phyloP scores from a whole-genome alignment of 2,888 invertebrate genomes.

The Chirona hameri region DNA sequence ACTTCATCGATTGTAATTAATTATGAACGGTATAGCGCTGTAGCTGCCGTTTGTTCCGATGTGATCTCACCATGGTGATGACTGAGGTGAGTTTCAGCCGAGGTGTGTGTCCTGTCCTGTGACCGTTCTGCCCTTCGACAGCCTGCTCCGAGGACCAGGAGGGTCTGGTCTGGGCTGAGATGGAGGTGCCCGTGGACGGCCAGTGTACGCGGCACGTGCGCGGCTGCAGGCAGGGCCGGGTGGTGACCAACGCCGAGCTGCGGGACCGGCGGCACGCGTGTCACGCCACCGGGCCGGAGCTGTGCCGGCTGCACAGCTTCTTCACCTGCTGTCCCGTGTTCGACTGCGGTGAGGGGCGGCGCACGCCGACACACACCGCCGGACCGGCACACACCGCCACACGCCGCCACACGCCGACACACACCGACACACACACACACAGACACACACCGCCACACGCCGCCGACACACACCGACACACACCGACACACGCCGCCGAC shows the following conservation, averaged over 20 bases:
- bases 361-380: too few relatives aligned
- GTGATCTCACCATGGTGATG: too few relatives aligned
- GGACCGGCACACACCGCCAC: too few relatives aligned
- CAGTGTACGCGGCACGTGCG: background rate
- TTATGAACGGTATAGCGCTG: too few relatives aligned
- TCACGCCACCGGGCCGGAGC: background rate
- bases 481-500: too few relatives aligned
- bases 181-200: background rate
- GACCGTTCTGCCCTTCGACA: background rate
- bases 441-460: too few relatives aligned
- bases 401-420: too few relatives aligned
- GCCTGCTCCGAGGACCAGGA: background rate
- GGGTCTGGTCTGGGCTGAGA: background rate
- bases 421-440: too few relatives aligned
- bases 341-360: slow-evolving; percentile 22
- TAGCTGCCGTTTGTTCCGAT: too few relatives aligned
- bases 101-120: background rate
- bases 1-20: too few relatives aligned
- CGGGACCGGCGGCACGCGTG: background rate
- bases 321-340: slow-evolving; percentile 24
- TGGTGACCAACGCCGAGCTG: background rate
- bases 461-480: too few relatives aligned
- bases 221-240: background rate
- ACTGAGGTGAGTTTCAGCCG: background rate
- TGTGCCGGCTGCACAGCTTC: background rate